Evolutionary conservation across 1,140 invertebrate species (phyloP).

Genomic region (Acromyrmex echinatior): DNA sequence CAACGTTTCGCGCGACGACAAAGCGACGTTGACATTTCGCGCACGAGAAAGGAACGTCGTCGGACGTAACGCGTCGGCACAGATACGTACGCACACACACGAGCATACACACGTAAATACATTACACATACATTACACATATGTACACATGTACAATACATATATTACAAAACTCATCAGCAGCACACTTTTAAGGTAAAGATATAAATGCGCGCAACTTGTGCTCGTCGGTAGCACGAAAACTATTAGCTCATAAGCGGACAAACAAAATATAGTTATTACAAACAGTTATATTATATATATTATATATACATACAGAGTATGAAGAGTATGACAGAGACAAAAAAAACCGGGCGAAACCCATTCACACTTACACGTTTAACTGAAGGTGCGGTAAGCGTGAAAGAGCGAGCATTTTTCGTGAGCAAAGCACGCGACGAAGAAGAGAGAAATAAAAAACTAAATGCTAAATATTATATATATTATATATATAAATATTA

Average conservation of each 20-base stretch:
- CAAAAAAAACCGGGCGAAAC: slow-evolving; percentile 59
- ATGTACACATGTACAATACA: slow-evolving; percentile 50
- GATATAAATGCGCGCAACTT: slow-evolving; percentile 83
- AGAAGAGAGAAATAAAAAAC: slow-evolving; percentile 80
- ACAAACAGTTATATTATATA: slow-evolving; percentile 87
- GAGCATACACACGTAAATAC: slow-evolving; percentile 65
- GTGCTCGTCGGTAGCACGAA: slow-evolving; percentile 85
- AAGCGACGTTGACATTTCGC: slow-evolving; percentile 30
- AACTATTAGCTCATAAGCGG: slow-evolving; percentile 86
- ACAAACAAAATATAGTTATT: slow-evolving; percentile 87
- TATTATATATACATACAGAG: slow-evolving; percentile 86
- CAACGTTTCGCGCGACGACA: slow-evolving; percentile 62
- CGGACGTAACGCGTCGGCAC: slow-evolving; percentile 50
- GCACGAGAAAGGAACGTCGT: slow-evolving; percentile 56
- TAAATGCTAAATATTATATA: slow-evolving; percentile 86
- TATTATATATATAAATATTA: slow-evolving; percentile 85
- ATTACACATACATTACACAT: slow-evolving; percentile 46
- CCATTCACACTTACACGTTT: slow-evolving; percentile 68
- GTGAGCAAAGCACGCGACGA: slow-evolving; percentile 72
- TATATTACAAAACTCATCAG: slow-evolving; percentile 55
- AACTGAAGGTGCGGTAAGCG: slow-evolving; percentile 53
- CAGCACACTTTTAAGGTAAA: slow-evolving; percentile 75
- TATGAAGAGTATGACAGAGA: slow-evolving; percentile 79
- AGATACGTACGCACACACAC: slow-evolving; percentile 61
- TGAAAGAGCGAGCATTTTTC: slow-evolving; percentile 69